A percentile compares a stretch with the other conserved stretches of the same genome.
Conservation (phyloP, 2,888 invertebrate genomes). For the Cosmia pyralina region DNA sequence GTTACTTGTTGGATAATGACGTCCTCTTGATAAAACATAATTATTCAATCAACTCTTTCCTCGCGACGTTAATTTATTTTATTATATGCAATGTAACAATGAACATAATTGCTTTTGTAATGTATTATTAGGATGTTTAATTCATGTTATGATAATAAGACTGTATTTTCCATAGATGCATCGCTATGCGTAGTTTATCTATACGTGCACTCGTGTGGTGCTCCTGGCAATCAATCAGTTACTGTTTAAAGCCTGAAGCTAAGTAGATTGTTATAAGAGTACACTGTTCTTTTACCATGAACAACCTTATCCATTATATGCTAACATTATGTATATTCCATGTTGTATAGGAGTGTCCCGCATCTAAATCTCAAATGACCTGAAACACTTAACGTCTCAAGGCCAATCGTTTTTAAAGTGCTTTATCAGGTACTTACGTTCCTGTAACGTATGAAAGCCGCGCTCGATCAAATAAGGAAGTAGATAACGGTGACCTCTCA, state of each 20-base stretch:
- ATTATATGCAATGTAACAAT: slow-evolving; percentile 57
- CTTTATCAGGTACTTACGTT: slow-evolving; percentile 64
- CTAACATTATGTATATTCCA: slow-evolving; percentile 16
- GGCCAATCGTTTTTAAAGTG: slow-evolving; percentile 45
- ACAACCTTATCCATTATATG: not conserved
- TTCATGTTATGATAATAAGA: slow-evolving; percentile 56
- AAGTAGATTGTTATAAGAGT: slow-evolving; percentile 34
- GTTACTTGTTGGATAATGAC: slow-evolving; percentile 54
- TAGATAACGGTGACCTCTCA: slow-evolving; percentile 71
- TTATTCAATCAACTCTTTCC: slow-evolving; percentile 56
- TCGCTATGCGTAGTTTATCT: slow-evolving; percentile 22
- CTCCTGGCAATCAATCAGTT: slow-evolving; percentile 45
- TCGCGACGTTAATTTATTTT: slow-evolving; percentile 49
- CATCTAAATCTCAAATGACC: slow-evolving; percentile 37
- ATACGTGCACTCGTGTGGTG: slow-evolving; percentile 17
- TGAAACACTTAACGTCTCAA: slow-evolving; percentile 44
- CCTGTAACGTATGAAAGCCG: slow-evolving; percentile 66
- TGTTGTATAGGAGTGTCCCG: not conserved
- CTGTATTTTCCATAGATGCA: slow-evolving; percentile 38
- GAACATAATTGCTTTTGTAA: slow-evolving; percentile 56
- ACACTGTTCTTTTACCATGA: not conserved
- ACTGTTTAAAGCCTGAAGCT: slow-evolving; percentile 33
- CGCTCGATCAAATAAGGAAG: slow-evolving; percentile 74
- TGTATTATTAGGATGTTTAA: slow-evolving; percentile 58
- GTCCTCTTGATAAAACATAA: slow-evolving; percentile 51